A percentile compares a stretch with the other conserved stretches of the same genome.
phyloP scores from a whole-genome alignment of 2,797 vertebrate genomes.

The Prunella strophiata region DNA sequence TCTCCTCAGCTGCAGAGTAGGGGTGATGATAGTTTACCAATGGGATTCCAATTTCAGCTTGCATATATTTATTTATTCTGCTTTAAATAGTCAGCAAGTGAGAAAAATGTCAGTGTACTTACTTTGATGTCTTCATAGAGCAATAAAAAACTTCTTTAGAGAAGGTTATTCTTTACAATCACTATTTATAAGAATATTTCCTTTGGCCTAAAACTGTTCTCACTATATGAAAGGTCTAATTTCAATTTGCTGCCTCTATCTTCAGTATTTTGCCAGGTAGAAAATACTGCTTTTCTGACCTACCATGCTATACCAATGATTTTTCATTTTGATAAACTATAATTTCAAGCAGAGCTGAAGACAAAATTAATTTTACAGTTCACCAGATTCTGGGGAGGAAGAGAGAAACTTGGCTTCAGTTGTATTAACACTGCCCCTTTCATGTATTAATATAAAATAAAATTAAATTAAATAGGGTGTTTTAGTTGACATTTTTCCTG shows the following conservation, averaged over 20 bases:
- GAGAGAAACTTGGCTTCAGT: constrained; percentile 44
- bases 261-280: background rate
- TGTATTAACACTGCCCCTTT: background rate
- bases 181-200: background rate
- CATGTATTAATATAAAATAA: background rate
- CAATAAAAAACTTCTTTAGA: background rate
- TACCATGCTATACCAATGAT: background rate
- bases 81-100: background rate
- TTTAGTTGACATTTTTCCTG: background rate
- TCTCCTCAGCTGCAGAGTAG: background rate
- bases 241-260: background rate
- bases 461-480: background rate
- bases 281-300: background rate
- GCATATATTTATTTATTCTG: background rate
- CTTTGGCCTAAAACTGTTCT: background rate
- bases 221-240: background rate
- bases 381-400: constrained; percentile 55
- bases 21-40: background rate
- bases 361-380: constrained; percentile 51
- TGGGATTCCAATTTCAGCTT: background rate
- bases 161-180: background rate
- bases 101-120: background rate
- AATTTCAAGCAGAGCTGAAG: background rate
- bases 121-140: background rate
- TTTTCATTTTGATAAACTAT: background rate